phyloP scores from a whole-genome alignment of 2,888 invertebrate species.

The Entomobrya multifasciata region DNA sequence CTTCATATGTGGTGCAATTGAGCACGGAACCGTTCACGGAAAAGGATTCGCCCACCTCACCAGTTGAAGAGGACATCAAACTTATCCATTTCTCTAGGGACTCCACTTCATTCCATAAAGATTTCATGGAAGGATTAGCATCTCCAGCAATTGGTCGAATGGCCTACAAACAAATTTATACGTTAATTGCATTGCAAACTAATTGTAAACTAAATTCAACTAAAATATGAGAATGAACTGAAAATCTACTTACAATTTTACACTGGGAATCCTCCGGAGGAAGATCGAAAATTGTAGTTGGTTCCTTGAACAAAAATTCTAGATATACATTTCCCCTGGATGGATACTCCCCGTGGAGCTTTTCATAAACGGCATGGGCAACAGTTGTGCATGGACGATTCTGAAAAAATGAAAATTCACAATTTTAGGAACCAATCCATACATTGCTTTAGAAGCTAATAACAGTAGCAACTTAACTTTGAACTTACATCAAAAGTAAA shows the following conservation, averaged over 20 bases:
- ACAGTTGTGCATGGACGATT: conserved; percentile 23
- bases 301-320: background rate
- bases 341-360: conserved; percentile 75
- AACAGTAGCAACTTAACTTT: background rate
- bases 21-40: background rate
- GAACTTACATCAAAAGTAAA: conserved; percentile 28
- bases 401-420: conserved; percentile 41
- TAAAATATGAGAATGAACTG: no score
- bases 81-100: conserved; percentile 69
- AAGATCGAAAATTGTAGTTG: background rate
- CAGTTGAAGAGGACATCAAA: background rate
- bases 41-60: background rate
- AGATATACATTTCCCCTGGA: conserved; percentile 73
- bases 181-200: conserved; percentile 73
- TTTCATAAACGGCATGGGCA: conserved; percentile 79
- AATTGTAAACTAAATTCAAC: conserved; percentile 76
- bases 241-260: no score
- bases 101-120: conserved; percentile 76
- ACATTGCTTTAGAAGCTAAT: no score
- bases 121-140: conserved; percentile 74
- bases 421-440: no score
- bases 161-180: conserved; percentile 75
- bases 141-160: conserved; percentile 76
- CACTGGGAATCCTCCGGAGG: no score
- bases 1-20: conserved; percentile 1